Conservation (phyloP, 2,113 vertebrate species). For the Sterrhoptilus dennistouni region DNA sequence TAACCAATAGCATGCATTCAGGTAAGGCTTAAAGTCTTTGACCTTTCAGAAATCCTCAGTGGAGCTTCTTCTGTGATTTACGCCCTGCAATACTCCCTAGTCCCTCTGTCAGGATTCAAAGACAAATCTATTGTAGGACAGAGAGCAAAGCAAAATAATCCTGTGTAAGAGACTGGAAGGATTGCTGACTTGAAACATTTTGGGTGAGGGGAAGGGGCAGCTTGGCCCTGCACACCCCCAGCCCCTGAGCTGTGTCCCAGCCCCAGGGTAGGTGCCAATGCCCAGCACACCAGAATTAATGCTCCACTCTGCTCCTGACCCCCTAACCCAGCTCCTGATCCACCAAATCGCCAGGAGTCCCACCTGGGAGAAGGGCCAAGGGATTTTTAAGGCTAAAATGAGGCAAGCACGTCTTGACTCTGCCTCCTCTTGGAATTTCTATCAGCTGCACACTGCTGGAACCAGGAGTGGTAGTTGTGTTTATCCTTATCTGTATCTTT, state of each 20-base stretch:
- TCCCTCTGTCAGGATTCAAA: background rate
- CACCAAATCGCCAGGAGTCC: background rate
- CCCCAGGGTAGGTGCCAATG: background rate
- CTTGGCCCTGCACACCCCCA: background rate
- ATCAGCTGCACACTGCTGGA: background rate
- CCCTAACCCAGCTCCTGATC: background rate
- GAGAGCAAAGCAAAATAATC: background rate
- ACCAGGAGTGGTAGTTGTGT: background rate
- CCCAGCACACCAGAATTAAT: background rate
- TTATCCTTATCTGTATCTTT: background rate
- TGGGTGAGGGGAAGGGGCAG: background rate
- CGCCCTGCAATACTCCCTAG: rapidly evolving
- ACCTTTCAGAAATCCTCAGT: background rate
- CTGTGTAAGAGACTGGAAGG: background rate
- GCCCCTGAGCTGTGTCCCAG: background rate
- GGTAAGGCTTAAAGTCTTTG: background rate
- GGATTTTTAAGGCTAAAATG: rapidly evolving
- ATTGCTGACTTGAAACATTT: background rate
- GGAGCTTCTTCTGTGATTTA: background rate
- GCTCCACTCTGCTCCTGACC: background rate
- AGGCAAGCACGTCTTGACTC: background rate
- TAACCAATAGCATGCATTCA: background rate
- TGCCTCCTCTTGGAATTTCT: background rate
- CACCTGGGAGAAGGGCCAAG: background rate
- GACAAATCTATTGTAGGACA: background rate